Base-by-base conservation (phyloP, 2,888 invertebrate genomes). In the Aphidius colemani region DNA sequence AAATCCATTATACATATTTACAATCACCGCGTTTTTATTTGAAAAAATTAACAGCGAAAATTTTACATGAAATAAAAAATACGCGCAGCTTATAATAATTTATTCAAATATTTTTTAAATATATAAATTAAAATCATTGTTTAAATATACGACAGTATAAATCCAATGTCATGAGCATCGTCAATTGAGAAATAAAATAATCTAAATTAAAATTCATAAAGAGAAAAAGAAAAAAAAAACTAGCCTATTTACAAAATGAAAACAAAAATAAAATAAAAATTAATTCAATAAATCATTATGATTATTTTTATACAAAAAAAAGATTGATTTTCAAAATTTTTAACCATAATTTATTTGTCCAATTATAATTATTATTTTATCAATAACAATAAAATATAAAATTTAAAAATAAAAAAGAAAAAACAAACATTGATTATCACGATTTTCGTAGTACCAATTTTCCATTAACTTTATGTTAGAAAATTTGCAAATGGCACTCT, bases 1-100 rank as follows among this genome's bases (percentile, higher is more conserved):
- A 65, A 63, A 64, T 51, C 62, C 59, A 45, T 63, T 63, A 59
- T 43, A 63, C 66, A 67, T 67, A 65, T 68, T 61, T 68, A 66
- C 68, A 68, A 68, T 53, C 56, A 66, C 64, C 66, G 65, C 66
- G 53, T 30, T 18, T 18, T 18, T n/a, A n/a, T n/a, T 18, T 1
- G 2, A 18, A 18, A 13, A 18, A 18, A 18, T 18, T 18, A 18
- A 18, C 1, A 18, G 2, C 9, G 11, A 48, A 48, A 48, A 2
- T 48, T 48, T 48, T 7, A n/a, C 11, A 6, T 9, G n/a, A n/a
- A n/a, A n/a, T n/a, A n/a, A n/a, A 7, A 13, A 48, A 48, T 13
- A 41, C 13, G 7, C 3, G n/a, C 13, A 18, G 13, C 13, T 18
- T 18, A 18, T 18, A 1, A 18, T 18, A 18, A 18, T 18, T 18